Conservation (phyloP, 2,888 invertebrate species). For the Malthinus flaveolus region DNA sequence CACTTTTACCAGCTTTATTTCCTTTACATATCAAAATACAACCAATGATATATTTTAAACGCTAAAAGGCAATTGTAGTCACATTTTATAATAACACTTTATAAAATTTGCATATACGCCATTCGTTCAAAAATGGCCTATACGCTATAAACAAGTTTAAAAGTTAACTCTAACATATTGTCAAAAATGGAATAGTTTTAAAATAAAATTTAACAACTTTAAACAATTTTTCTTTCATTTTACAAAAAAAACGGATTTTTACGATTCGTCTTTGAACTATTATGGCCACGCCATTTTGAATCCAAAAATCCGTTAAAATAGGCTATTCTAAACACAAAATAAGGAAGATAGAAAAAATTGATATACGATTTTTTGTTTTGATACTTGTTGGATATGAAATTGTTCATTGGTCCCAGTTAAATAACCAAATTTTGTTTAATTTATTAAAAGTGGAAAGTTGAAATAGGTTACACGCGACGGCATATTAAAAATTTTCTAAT, state of each 20-base stretch:
- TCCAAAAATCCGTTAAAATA: conserved; percentile 10
- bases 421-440: conserved; percentile 40
- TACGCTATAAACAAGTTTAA: conserved; percentile 32
- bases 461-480: conserved; percentile 35
- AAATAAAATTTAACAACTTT: conserved; percentile 33
- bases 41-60: conserved; percentile 51
- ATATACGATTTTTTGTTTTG: conserved; percentile 39
- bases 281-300: not conserved
- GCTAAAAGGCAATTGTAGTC: conserved; percentile 58
- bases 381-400: conserved; percentile 52
- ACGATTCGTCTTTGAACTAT: not conserved
- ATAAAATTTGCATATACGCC: conserved; percentile 27
- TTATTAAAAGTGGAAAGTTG: conserved; percentile 33
- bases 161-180: conserved; percentile 53
- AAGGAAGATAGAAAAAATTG: conserved; percentile 1
- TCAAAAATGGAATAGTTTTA: conserved; percentile 55
- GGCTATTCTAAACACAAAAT: conserved; percentile 14
- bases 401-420: conserved; percentile 54
- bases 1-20: conserved; percentile 42
- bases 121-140: conserved; percentile 29
- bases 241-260: not conserved
- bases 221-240: conserved; percentile 11
- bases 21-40: conserved; percentile 51
- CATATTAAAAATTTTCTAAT: conserved; percentile 29
- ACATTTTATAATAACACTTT: conserved; percentile 50